A percentile compares a stretch with the other conserved stretches of the same genome.
phyloP scores from a whole-genome alignment of 2,113 vertebrate species.

The Corvus hawaiiensis region DNA sequence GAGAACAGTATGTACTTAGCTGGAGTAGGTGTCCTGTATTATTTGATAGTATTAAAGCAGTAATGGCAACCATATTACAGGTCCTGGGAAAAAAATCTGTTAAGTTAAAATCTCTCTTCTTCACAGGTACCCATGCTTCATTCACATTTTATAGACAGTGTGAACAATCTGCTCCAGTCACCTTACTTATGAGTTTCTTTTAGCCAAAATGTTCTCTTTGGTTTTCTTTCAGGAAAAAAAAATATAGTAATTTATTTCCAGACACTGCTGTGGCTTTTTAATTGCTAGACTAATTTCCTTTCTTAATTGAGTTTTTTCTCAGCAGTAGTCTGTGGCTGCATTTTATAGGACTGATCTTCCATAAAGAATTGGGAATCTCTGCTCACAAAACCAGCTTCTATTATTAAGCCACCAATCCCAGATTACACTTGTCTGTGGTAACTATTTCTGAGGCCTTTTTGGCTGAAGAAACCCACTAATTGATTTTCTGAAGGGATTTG shows the following conservation, averaged over 20 bases:
- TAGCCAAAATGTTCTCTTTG: not conserved
- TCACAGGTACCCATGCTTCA: not conserved
- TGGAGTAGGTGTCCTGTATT: not conserved
- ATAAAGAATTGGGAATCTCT: conserved; percentile 16
- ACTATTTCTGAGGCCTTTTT: not conserved
- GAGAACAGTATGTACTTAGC: not conserved
- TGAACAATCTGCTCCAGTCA: not conserved
- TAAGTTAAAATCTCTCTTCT: not conserved
- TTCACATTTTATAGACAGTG: not conserved
- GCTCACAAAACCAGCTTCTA: not conserved
- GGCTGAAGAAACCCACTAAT: not conserved
- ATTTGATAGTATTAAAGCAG: not conserved
- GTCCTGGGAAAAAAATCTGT: not conserved
- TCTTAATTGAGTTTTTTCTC: conserved; percentile 20
- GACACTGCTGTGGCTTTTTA: conserved; percentile 14
- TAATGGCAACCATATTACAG: not conserved
- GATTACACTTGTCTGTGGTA: not conserved
- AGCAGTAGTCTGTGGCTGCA: conserved; percentile 5
- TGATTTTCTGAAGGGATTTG: not conserved
- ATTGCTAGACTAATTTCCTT: conserved; percentile 30
- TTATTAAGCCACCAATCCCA: not conserved
- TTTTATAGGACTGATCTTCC: conserved; percentile 31
- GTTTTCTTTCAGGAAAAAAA: not conserved
- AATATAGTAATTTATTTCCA: not conserved
- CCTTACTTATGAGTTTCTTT: not conserved